Evolutionary conservation across 2,888 invertebrate genomes (phyloP), one percentile per base, ranked within the genome.

Genomic region (Mantis religiosa): DNA sequence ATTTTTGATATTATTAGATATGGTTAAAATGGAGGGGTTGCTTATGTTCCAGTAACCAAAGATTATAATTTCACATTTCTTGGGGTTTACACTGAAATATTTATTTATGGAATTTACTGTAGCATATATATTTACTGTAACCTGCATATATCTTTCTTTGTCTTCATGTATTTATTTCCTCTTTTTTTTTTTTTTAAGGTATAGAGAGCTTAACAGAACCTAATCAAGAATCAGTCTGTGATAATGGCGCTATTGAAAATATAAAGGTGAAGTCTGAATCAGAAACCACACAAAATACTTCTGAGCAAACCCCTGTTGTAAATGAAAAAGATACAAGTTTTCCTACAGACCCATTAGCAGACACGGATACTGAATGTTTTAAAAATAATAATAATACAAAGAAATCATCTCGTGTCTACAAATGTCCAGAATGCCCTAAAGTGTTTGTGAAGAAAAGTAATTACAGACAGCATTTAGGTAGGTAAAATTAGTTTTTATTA

Each of bases 391-490:
- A 71, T 8, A 87, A 27, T 14, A 82, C 9, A 8, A 87, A 87
- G 83, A 88, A 88, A n/a, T 83, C n/a, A 83, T 15, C 34, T 27
- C 86, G 85, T 15, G 34, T 87, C 87, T 93, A 92, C 89, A 91
- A 92, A 84, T 93, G 93, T 89, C 91, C 90, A 4, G 92, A 92
- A 82, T 93, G 93, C 88, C 91, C 92, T 9, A 93, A 93, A 89
- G 91, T 91, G 82, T 93, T 93, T 88, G 92, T 92, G 0, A 92
- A 92, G 2, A 91, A 92, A 27, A 92, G 92, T 47, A 93, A 93
- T 90, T 93, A 92, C 88, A 93, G 92, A 84, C 93, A 93, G 89
- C 93, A 93, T 88, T 92, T 93, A 28, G 91, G 91, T 90, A 85
- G 89, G 89, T 89, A 82, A 82, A 28, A 54, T 28, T 2, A 25